Base-by-base conservation (phyloP, 2,797 vertebrate species). In the Pteropus rufus region DNA sequence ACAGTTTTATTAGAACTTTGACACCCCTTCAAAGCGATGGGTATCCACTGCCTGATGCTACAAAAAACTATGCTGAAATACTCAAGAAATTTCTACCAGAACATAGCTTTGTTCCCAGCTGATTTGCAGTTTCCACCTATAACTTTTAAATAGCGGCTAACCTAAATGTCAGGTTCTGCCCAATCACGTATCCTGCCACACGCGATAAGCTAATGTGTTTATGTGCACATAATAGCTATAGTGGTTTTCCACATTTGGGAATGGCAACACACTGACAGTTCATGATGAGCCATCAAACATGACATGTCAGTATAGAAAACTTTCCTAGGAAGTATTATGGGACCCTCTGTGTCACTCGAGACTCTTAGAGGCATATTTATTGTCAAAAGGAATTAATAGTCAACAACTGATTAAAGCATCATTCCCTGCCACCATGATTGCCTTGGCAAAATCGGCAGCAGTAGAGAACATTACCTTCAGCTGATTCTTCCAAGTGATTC, bases 161-260 rank as follows among this genome's bases (percentile, higher is more conserved):
- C 54, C 44, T 41, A 41, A 65, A 12, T n/a, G 10, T 0, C 14
- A 31, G 21, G 15, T 18, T 24, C 52, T 75, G 58, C 65, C 34
- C 44, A n/a, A 0, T 21, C 4, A 1, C 7, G 4, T 21, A 5
- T n/a, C 31, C 7, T 10, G 0, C 24, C 18, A 21, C 58, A 4
- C 2, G 6, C 1, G 0, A 7, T 21, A 26, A 60, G 14, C 81
- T 9, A 2, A 10, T 31, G 18, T 26, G 11, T 54, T 14, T 14
- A 10, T 1, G 18, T 46, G 29, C 36, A 14, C 14, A 2, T 29
- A 24, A 19, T 1, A 34, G 26, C 41, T 34, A n/a, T 36, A 26
- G 11, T 15, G 24, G 56, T 29, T 44, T 70, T 36, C 64, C 41
- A 26, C 9, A 2, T 56, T n/a, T 24, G n/a, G 69, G 36, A 72